Percentiles rank a stretch among this genome's conserved stretches.
phyloP scores from a whole-genome alignment of 2,113 vertebrate genomes.

The Tyrannus savana region DNA sequence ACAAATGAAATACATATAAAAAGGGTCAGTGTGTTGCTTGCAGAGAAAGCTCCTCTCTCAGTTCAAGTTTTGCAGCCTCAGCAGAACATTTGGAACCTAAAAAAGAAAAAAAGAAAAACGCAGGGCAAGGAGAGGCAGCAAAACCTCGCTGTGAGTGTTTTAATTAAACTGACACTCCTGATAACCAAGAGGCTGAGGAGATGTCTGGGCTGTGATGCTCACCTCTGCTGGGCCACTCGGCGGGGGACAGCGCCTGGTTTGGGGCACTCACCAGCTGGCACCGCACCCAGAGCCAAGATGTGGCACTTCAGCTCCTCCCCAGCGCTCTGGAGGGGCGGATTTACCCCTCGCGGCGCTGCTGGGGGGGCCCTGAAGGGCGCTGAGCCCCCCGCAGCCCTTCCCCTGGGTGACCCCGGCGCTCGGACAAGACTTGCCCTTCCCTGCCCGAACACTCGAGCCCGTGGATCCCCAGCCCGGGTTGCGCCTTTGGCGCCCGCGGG shows the following conservation, averaged over 20 bases:
- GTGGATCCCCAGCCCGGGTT: not conserved
- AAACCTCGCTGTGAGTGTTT: not conserved
- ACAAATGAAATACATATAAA: not conserved
- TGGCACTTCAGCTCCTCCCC: not conserved
- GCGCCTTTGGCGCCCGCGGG: fast-evolving
- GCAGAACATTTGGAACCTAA: not conserved
- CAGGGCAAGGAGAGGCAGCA: not conserved
- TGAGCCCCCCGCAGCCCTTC: not conserved
- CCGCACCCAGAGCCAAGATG: not conserved
- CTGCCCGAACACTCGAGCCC: not conserved
- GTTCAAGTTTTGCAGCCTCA: not conserved
- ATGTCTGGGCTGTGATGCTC: not conserved
- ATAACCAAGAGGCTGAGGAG: not conserved
- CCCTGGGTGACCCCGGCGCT: fast-evolving
- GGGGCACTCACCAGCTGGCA: not conserved
- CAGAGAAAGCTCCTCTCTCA: not conserved
- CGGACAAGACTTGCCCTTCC: not conserved
- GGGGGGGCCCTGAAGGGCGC: not conserved
- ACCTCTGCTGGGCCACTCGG: not conserved
- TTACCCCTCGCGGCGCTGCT: not conserved
- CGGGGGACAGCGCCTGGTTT: not conserved
- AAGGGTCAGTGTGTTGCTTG: not conserved
- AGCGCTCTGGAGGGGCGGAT: not conserved
- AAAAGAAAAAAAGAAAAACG: not conserved
- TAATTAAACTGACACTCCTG: constrained; percentile 7